These are phyloP conservation scores for Carlito syrichta DNA, from an alignment of 2,113 vertebrate genomes.

Conservation along the genomic window DNA sequence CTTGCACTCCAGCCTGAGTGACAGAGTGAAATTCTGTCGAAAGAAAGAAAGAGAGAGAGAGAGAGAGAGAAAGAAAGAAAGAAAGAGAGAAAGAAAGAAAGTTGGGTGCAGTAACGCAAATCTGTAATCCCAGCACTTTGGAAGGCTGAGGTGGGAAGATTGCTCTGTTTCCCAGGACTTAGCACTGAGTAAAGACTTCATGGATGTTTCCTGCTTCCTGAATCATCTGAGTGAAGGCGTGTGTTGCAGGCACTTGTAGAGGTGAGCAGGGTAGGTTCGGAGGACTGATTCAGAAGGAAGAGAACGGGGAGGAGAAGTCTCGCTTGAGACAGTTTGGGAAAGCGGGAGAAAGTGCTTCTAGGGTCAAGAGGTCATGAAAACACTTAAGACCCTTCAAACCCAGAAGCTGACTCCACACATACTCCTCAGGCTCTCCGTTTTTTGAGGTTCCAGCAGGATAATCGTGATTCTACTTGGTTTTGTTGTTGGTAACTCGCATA, in stretches of 20 bases:
- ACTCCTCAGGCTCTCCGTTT: background rate
- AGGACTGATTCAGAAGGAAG: background rate
- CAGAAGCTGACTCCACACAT: background rate
- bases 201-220: background rate
- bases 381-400: background rate
- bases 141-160: too few species aligned
- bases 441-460: background rate
- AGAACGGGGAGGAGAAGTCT: background rate
- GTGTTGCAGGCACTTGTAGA: too few species aligned
- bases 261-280: background rate
- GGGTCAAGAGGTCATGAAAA: background rate
- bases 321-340: too few species aligned
- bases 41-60: too few species aligned
- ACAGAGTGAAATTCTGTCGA: too few species aligned
- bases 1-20: background rate
- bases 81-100: too few species aligned
- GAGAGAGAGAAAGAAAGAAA: too few species aligned
- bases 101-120: too few species aligned
- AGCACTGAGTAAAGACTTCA: background rate
- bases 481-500: background rate
- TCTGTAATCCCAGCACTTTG: too few species aligned
- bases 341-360: background rate
- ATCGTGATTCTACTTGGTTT: background rate
- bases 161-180: background rate
- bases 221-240: background rate